Evolutionary conservation across 2,113 vertebrate species (phyloP), one percentile per base, ranked within the genome.

Genomic region (Bubalus kerabau): DNA sequence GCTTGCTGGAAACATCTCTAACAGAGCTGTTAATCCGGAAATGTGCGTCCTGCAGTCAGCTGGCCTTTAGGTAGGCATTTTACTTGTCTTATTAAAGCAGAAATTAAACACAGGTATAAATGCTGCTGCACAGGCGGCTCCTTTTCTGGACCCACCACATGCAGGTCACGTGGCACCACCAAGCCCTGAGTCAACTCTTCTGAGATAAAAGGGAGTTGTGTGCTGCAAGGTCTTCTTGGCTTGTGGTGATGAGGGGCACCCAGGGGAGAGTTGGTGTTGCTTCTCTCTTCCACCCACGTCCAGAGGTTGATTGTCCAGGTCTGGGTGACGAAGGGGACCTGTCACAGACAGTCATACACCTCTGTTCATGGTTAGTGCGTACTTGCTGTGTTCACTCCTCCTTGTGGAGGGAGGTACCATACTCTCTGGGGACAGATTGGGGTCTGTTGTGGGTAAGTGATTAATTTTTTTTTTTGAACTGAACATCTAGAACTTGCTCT

Each of bases 11-110:
- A 92, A 60, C 74, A 76, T 97, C 90, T 94, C 92, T 95, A 26
- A 84, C 56, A 59, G 97, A 94, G 87, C 74, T 86, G 74, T 96
- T 97, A 95, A 97, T 96, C 92, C 17, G 16, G 94, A 96, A 98
- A 97, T 94, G 90, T 76, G 96, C 90, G 92, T 92, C 85, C 81
- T 78, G 90, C 36, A 9, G 32, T 95, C 98, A 32, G 30, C 60
- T 50, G 87, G 87, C 78, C 80, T 85, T 89, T 71, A 81, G 90
- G 90, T 80, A 91, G 96, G 10, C 32, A 0, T 90, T 95, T 95
- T 67, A 30, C 74, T 80, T 89, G 80, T 97, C 93, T 48, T 96
- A 50, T 46, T 82, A 95, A 94, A 94, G 92, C 84, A 97, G 95
- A 96, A 95, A 43, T 96, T 74, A 97, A 96, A 92, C 81, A 59